Evolutionary conservation across 2,113 vertebrate genomes (phyloP).

Genomic region (Geococcyx californianus): DNA sequence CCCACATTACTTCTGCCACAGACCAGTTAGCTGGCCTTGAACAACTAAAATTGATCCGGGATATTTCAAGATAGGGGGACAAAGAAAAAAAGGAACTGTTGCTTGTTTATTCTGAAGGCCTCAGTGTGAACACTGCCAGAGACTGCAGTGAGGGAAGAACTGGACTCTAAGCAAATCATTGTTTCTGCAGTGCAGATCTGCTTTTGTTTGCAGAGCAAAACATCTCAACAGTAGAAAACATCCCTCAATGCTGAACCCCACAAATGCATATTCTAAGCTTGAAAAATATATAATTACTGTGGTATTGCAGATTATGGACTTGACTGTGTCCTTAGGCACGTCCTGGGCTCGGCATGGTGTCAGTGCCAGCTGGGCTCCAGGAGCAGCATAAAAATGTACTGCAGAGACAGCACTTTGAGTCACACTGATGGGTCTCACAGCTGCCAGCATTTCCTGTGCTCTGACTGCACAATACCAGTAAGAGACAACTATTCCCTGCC

Average conservation of each 20-base stretch:
- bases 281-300: conserved; percentile 27
- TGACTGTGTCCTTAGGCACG: background rate
- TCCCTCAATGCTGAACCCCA: background rate
- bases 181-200: background rate
- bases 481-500: background rate
- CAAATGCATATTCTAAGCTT: background rate
- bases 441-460: background rate
- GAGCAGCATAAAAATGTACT: background rate
- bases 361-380: background rate
- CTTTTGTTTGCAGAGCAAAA: background rate
- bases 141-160: background rate
- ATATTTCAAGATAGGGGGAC: background rate
- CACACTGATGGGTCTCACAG: background rate
- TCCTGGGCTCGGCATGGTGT: conserved; percentile 4
- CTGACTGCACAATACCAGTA: background rate
- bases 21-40: background rate
- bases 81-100: background rate
- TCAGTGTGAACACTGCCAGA: background rate
- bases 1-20: background rate
- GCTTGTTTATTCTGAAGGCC: background rate
- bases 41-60: background rate
- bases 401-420: background rate
- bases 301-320: conserved; percentile 3
- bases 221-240: background rate
- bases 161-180: background rate